Evolutionary conservation across 1,140 invertebrate species (phyloP), one percentile per base, ranked within the genome.

Genomic region (Tyrophagus putrescentiae): DNA sequence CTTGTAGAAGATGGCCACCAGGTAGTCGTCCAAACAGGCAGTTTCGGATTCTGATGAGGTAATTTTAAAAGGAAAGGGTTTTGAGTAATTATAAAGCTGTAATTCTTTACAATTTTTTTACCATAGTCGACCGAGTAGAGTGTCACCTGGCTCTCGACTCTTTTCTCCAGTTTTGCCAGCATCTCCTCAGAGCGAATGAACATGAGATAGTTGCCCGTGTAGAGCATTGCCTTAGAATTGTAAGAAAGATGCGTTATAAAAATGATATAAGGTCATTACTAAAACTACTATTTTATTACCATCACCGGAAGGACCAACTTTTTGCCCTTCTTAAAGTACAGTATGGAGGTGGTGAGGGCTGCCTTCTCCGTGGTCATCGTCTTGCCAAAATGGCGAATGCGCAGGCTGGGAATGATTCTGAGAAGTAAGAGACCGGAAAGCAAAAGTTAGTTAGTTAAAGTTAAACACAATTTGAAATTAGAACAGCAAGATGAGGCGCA

Each of bases 281-380:
- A 48, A 7, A 27, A 5, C 18, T 48, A 29, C 23, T 7, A 48
- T 27, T 6, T 48, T 48, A 6, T 44, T 42, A 59, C 57, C 9
- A 59, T 44, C 9, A 42, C 41, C 9, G 57, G 57, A 5, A 59
- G 29, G 9, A 45, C 34, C 1, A 59, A n/a, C 11, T 28, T 27
- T 42, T 59, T 42, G 18, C 39, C 39, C 23, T 59, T 59, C 29
- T 45, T 42, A 29, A 59, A 42, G 36, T 59, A 59, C 36, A 42
- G 33, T 23, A 21, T 4, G 21, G 57, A 13, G 23, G 31, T 21
- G 4, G 16, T 21, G n/a, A 59, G 29, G 6, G 57, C 57, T 23
- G 39, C 57, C 39, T 59, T 59, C 27, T 59, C 57, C 5, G 57
- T 41, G 3, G 57, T 59, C 39, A 59, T 59, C 13, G 57, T 59